Base-by-base conservation (phyloP, 1,140 invertebrate genomes). In the Apis dorsata region DNA sequence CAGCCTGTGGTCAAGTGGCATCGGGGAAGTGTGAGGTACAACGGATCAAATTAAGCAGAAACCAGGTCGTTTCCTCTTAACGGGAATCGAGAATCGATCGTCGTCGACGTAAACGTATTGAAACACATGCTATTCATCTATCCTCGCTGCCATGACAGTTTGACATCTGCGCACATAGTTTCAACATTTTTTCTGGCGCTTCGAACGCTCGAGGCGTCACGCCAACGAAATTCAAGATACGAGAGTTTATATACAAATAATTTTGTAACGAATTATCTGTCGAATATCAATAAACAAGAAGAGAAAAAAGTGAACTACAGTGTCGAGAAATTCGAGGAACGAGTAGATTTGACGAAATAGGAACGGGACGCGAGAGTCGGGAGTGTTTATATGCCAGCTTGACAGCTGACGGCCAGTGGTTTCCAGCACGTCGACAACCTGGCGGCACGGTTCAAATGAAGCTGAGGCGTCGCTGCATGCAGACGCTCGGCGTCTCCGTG, bases 401-500 rank as follows among this genome's bases (percentile, higher is more conserved):
- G 91, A 91, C 91, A 91, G 87, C 90, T 90, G 90, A 90, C 86
- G 89, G 89, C 89, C 87, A 89, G 88, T 91, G 87, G 88, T 92
- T 91, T 90, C 85, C 88, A 86, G 90, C 85, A 79, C 85, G 89
- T 89, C 91, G 91, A 90, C 92, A 92, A 92, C 89, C 92, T 92
- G 91, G 91, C 90, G 91, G 91, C 89, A 85, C 89, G 90, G 91
- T 92, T 93, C 92, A 92, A 93, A 93, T 93, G 92, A 93, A 93
- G 92, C 91, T 93, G 90, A 90, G 92, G 91, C 92, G 92, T 92
- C 92, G 92, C 91, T 93, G 92, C 90, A 93, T 93, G 89, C 92
- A 93, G 92, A 93, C 92, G 92, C 92, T 93, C 91, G 92, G 92
- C 92, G 92, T 93, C 92, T 93, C 92, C 80, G 92, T 93, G 73